Base-by-base conservation (phyloP, 2,888 invertebrate species). In the Pyrgus malvae region DNA sequence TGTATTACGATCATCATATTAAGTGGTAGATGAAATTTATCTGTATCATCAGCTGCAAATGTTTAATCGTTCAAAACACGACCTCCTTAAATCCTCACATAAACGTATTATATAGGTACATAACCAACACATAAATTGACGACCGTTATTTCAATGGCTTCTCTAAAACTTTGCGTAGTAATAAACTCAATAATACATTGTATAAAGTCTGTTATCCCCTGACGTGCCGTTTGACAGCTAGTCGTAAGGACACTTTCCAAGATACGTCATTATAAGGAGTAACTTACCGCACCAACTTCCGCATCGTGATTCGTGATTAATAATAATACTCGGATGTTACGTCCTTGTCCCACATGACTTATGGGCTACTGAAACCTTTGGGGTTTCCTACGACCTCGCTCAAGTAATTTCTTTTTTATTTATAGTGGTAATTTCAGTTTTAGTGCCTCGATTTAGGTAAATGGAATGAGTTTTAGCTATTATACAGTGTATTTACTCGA, bases 181-280 rank as follows among this genome's bases (percentile, higher is more conserved):
- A 4, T 2, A 2, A 27, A 2, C 27, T 27, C 9, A 7, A 27
- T 27, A 27, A 8, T 2, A 35, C 7, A 21, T 21, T 11, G 11
- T 3, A 6, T 14, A 25, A 46, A 14, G 35, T 23, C 4, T 33
- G 14, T 5, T 17, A 3, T 35, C 27, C 38, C 48, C 8, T 6
- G 48, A 38, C 27, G 37, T 21, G 37, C 25, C 17, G 23, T 33
- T 50, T 38, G 45, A 38, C 40, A 42, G 31, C 55, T 16, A 50
- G 19, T 8, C 25, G 41, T 23, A 38, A 65, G 69, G 69, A 73
- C 71, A 72, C 69, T 71, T 65, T 62, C 69, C 59, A 62, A 71
- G 70, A 71, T 68, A 59, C 64, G 64, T 67, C 68, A 56, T 48
- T 59, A 58, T 2, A 14, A 55, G 45, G 54, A 68, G 65, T 61